Evolutionary conservation across 2,113 vertebrate species (phyloP).

Genomic region (Pontoporia blainvillei): DNA sequence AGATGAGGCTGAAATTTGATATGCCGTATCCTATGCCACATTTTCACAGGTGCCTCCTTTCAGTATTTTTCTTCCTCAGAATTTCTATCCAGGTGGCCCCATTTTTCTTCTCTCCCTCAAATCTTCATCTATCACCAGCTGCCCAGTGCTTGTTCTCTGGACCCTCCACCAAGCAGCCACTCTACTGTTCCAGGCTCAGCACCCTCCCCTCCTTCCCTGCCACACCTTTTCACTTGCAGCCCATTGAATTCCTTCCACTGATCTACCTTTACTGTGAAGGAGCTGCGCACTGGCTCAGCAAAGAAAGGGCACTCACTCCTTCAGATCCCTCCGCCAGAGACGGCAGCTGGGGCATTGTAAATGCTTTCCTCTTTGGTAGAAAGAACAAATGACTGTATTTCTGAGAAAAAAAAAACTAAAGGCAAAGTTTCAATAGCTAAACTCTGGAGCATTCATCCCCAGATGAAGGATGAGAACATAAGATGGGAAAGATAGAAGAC

Average conservation of each 20-base stretch:
- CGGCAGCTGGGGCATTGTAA: background rate
- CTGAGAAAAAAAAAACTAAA: background rate
- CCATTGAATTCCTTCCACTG: background rate
- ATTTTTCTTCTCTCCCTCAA: background rate
- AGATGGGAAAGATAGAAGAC: background rate
- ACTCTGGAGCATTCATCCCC: background rate
- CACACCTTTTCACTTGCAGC: too few relatives aligned
- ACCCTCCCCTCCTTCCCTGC: accelerated
- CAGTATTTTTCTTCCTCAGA: background rate
- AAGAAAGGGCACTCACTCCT: background rate
- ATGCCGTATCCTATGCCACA: background rate
- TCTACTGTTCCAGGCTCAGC: background rate
- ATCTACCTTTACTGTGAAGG: too few relatives aligned
- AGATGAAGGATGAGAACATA: background rate
- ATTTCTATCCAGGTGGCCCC: background rate
- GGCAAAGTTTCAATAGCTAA: background rate
- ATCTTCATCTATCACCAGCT: background rate
- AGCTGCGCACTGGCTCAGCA: background rate
- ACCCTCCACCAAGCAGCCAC: background rate
- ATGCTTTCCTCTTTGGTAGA: background rate
- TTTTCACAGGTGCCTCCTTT: background rate
- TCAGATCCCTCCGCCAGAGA: background rate
- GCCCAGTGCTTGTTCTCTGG: background rate
- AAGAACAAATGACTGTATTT: background rate
- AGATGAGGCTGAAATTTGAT: background rate